Base-by-base conservation (phyloP, 1,140 invertebrate species). In the Camponotus pennsylvanicus region DNA sequence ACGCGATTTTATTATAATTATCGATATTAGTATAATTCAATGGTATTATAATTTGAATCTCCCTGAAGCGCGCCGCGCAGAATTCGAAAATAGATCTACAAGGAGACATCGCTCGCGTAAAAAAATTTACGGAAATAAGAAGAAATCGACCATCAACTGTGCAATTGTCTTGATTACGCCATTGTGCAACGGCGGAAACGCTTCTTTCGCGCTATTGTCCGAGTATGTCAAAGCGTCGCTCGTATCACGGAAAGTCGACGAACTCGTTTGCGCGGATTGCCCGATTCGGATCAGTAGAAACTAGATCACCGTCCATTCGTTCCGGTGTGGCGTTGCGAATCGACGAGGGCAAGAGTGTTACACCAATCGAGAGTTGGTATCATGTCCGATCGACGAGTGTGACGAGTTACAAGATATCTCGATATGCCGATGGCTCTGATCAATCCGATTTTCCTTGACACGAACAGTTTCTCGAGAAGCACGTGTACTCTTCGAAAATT, bases 211-310 rank as follows among this genome's bases (percentile, higher is more conserved):
- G 73, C 71, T 79, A 77, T 85, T 77, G 82, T 85, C 59, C 73
- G 32, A 49, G 64, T 55, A 55, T 83, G 63, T 61, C 49, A 73
- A 83, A 83, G 67, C 79, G 79, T 75, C 73, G 55, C 79, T 21
- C 32, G 79, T 83, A 83, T 83, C 82, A 52, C 59, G 82, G 67
- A 78, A 85, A 85, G 82, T 57, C 73, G 82, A 67, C 76, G 79
- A 88, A 77, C 76, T 86, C 86, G 88, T 83, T 79, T 78, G 82
- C 82, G 64, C 61, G 84, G 84, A 69, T 82, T 66, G 77, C 77
- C 69, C 82, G 86, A 86, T 87, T 87, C 86, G 82, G 86, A 87
- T 87, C 86, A 85, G 64, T 87, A 85, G 82, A 85, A 87, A 86
- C 86, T 87, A 85, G 86, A 85, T 87, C 86, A 73, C 83, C 6